phyloP scores from a whole-genome alignment of 2,888 invertebrate species.

The Acanthoscelides obtectus region DNA sequence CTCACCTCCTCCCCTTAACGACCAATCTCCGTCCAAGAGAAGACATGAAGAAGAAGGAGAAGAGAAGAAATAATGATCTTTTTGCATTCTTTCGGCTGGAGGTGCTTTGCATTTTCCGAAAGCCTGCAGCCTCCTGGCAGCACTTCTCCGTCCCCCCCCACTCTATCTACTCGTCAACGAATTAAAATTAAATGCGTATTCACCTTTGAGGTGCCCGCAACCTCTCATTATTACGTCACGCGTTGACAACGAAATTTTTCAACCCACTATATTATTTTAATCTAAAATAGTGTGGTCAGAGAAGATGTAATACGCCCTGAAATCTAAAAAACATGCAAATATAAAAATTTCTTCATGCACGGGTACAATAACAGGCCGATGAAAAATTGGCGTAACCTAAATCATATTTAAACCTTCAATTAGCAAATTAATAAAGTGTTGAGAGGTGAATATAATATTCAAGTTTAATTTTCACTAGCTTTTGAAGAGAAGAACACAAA shows the following conservation, averaged over 20 bases:
- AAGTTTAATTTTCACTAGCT: no score
- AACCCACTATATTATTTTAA: neutral
- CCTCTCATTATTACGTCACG: neutral
- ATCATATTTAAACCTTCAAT: no score
- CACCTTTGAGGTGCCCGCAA: neutral
- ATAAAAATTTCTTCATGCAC: no score
- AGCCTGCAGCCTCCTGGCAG: neutral
- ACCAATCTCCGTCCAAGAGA: neutral
- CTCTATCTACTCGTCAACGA: neutral
- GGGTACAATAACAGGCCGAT: no score
- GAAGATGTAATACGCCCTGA: no score
- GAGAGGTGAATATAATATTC: no score
- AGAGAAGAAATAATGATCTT: neutral
- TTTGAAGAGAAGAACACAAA: no score
- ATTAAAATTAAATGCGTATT: neutral
- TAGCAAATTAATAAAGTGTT: no score
- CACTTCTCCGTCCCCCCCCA: neutral
- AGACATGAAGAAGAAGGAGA: no score
- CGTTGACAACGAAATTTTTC: neutral
- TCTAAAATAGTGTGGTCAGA: neutral
- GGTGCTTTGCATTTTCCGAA: neutral
- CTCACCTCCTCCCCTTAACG: neutral
- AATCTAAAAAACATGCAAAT: no score
- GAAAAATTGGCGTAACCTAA: no score
- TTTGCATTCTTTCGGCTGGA: neutral